Evolutionary conservation across 2,113 vertebrate genomes (phyloP).

Genomic region (Hymenochirus boettgeri): DNA sequence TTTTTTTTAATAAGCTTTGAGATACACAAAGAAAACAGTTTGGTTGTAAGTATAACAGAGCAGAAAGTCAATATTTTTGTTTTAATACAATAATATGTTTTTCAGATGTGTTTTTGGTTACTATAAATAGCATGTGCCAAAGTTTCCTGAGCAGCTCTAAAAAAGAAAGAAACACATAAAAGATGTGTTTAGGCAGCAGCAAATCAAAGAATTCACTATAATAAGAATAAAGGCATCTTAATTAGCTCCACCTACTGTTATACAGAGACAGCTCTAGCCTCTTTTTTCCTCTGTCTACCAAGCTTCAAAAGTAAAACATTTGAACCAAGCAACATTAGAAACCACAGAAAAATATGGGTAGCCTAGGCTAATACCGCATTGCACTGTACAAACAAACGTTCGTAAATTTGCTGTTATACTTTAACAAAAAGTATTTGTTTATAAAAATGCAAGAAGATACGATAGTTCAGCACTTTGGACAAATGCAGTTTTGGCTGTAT

Average conservation of each 20-base stretch:
- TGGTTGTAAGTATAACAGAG: too few species aligned
- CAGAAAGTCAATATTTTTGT: too few species aligned
- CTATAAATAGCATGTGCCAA: slow-evolving; percentile 1
- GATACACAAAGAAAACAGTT: too few species aligned
- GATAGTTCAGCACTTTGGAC: slow-evolving; percentile 28
- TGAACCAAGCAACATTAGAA: slow-evolving; percentile 5
- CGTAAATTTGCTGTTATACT: too few species aligned
- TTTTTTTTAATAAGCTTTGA: too few species aligned
- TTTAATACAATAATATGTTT: too few species aligned
- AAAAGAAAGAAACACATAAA: not conserved
- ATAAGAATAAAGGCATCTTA: not conserved
- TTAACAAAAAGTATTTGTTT: not conserved
- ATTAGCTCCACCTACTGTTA: slow-evolving; percentile 6
- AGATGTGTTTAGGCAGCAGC: slow-evolving; percentile 2
- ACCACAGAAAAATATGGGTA: too few species aligned
- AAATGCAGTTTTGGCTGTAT: too few species aligned
- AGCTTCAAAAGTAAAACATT: not conserved
- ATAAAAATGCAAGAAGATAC: not conserved
- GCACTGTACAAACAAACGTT: too few species aligned
- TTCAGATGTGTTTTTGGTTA: too few species aligned
- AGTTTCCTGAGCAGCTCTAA: slow-evolving; percentile 4
- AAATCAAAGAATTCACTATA: slow-evolving; percentile 14
- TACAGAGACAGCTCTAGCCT: not conserved
- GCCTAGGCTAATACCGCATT: too few species aligned
- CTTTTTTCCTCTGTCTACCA: not conserved